These are phyloP conservation scores for Neopelma chrysocephalum DNA, from an alignment of 2,797 vertebrate species.

Conservation along the genomic window DNA sequence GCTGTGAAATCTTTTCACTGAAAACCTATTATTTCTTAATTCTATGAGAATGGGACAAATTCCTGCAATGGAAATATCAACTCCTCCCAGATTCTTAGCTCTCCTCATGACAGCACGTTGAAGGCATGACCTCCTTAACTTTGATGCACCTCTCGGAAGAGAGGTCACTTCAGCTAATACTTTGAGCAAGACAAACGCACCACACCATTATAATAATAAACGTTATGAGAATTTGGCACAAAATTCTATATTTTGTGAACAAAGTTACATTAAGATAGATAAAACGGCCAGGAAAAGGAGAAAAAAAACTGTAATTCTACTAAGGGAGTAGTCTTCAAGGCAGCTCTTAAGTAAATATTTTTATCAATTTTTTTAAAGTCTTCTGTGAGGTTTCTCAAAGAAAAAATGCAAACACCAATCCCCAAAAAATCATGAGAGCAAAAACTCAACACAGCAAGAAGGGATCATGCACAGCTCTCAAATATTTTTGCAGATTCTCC, in stretches of 20 bases:
- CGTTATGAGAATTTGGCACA: neutral
- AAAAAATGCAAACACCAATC: neutral
- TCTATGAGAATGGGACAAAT: neutral
- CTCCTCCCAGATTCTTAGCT: neutral
- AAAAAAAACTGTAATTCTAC: neutral
- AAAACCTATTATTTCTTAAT: neutral
- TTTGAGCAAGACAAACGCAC: constrained; percentile 5
- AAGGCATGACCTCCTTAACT: neutral
- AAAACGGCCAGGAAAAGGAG: constrained; percentile 9
- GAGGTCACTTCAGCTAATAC: neutral
- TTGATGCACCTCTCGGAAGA: neutral
- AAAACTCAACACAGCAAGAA: neutral
- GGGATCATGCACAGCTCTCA: neutral
- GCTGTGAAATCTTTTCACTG: neutral
- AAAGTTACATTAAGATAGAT: neutral
- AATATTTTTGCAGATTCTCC: constrained; percentile 41
- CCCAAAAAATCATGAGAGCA: neutral
- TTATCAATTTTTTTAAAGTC: neutral
- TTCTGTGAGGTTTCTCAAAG: neutral
- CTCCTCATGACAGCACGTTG: neutral
- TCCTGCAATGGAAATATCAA: neutral
- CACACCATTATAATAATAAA: constrained; percentile 2
- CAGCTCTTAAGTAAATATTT: constrained; percentile 44
- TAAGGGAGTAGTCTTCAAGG: neutral
- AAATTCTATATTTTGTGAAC: neutral